Base-by-base conservation (phyloP, 2,113 vertebrate species). In the Chaetodon auriga region DNA sequence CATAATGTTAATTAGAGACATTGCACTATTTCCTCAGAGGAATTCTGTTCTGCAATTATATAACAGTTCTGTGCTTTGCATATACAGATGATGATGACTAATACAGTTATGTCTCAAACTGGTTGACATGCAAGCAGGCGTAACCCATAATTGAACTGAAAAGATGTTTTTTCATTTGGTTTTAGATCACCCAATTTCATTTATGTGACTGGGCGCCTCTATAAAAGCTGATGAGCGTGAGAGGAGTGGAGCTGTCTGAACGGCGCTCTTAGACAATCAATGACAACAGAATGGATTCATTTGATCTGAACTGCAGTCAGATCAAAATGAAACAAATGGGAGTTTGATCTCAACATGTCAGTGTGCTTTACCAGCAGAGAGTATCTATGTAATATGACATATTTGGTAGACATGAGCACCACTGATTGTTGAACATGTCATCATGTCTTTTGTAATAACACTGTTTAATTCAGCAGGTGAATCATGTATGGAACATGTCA, bases 101-200 rank as follows among this genome's bases (percentile, higher is more conserved):
- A 55, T 41, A 61, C 48, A 65, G 65, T 77, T 30, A 77, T 51
- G 35, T 63, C 36, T 61, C 38, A 63, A 74, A 73, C 23, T 72
- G 35, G 3, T 62, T 54, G 60, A 78, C 41, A 57, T 58, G 46
- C 21, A 80, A 69, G 54, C 30, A 1, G 14, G n/a, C 75, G 43
- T 21, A 60, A 48, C 35, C 41, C 6, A 16, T 81, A 68, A 78
- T 75, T 49, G 3, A 55, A 64, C 35, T 77, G 51, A 46, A 43
- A 77, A 70, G 65, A 51, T 43, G 7, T 82, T 77, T 84, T 77
- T 45, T 78, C n/a, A 79, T 68, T 80, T 71, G 23, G 19, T 71
- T 38, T 25, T 43, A 54, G 48, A 62, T 80, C 30, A 74, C 21
- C 61, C 23, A 48, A 58, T 78, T n/a, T 30, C 46, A 58, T 78